Base-by-base conservation (phyloP, 2,888 invertebrate genomes). In the Stictocephala bisonia region DNA sequence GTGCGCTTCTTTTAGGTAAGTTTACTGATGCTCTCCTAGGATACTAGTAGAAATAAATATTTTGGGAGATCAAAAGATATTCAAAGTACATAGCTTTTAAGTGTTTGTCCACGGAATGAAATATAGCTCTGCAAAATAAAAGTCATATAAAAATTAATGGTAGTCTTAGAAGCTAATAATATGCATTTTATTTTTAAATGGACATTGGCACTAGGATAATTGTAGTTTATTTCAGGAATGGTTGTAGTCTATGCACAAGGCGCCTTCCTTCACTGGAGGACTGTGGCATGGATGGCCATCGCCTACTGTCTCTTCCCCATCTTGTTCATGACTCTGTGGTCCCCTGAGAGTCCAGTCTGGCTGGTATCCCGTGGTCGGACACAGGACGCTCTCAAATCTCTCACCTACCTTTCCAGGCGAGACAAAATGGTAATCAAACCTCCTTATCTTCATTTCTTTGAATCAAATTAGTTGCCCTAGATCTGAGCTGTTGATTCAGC, bases 301-400 rank as follows among this genome's bases (percentile, higher is more conserved):
- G 83, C 84, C 22, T 88, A 87, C 78, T 85, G 86, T n/a, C 77
- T 87, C 4, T 76, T 88, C 11, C 88, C 89, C 0, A 78, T 88
- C 3, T 83, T 87, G 3, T 80, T 83, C 74, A 81, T 87, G 77
- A 85, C 86, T 74, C 48, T 80, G 6, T 81, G 79, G 72, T 76
- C 79, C 3, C 88, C 88, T 0, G 89, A 89, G 81, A 88, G 88
- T 74, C 89, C 89, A 0, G 85, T 87, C 0, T 89, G 88, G 88
- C 82, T 89, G 0, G 85, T 88, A 1, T 86, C 87, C 0, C 87
- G 86, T 79, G 88, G 87, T 0, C 83, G 85, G 20, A 82, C 84
- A n/a, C 87, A 87, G 4, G 85, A 87, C 72, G 89, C 89, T 0
- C 85, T 85, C 27, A 85, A 85, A 58, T 84, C 87, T 0, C 80